Percentiles rank a stretch among this genome's conserved stretches.
phyloP scores from a whole-genome alignment of 2,113 vertebrate species.

The Sphyrna mokarran region DNA sequence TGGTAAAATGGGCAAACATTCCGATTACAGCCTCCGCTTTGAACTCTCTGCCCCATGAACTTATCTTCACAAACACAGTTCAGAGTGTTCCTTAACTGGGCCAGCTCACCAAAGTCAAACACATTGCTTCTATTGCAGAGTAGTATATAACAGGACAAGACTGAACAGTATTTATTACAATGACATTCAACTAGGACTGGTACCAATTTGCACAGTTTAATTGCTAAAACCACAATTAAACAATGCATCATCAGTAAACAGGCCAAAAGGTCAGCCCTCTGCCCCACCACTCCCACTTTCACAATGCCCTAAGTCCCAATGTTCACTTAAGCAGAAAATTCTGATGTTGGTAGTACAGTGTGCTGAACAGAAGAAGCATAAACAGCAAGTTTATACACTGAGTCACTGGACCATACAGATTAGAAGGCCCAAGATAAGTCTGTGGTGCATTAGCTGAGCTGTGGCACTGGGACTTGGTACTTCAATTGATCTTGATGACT shows the following conservation, averaged over 20 bases:
- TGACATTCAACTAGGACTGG: neutral
- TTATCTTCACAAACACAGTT: neutral
- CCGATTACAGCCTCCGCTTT: neutral
- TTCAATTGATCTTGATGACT: neutral
- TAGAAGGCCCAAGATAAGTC: neutral
- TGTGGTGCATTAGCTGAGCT: neutral
- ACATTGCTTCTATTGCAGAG: neutral
- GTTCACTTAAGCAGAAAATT: neutral
- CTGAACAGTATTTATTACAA: neutral
- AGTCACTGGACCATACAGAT: neutral
- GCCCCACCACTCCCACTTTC: neutral
- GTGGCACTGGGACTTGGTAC: neutral
- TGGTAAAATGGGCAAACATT: neutral
- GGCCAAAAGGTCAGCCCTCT: neutral
- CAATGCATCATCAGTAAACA: neutral
- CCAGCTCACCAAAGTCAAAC: neutral
- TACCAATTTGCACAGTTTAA: neutral
- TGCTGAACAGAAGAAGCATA: neutral
- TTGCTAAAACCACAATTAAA: conserved; percentile 18
- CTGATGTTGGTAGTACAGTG: neutral
- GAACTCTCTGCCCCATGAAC: neutral
- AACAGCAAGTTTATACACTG: neutral
- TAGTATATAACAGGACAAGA: neutral
- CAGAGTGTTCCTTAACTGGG: neutral
- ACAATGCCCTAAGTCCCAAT: neutral